Evolutionary conservation across 2,888 invertebrate species (phyloP).

Genomic region (Mantis religiosa): DNA sequence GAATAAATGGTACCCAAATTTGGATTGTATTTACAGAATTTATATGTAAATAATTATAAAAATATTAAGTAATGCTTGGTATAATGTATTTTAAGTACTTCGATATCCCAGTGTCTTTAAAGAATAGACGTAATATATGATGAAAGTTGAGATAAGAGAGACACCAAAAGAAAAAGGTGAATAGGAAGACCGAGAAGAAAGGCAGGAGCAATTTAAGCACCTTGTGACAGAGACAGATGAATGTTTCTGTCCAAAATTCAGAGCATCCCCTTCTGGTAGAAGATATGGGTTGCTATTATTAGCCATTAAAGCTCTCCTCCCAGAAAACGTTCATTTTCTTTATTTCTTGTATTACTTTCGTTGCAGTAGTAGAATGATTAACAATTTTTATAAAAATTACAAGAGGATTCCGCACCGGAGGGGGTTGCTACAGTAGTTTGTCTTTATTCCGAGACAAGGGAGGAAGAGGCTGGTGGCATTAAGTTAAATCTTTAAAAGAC

Average conservation of each 20-base stretch:
- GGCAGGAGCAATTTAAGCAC: background rate
- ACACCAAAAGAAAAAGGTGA: background rate
- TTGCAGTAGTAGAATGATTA: background rate
- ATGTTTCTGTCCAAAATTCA: background rate
- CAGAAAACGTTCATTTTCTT: background rate
- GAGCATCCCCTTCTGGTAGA: background rate
- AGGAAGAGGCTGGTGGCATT: conserved; percentile 15
- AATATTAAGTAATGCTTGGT: too few relatives aligned
- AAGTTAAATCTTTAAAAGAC: conserved; percentile 28
- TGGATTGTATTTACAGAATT: too few relatives aligned
- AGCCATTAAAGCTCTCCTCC: background rate
- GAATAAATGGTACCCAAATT: too few relatives aligned
- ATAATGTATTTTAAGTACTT: too few relatives aligned
- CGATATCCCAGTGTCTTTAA: too few relatives aligned
- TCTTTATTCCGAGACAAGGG: conserved; percentile 9
- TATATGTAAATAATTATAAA: too few relatives aligned
- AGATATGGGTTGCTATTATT: background rate
- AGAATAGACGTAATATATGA: too few relatives aligned
- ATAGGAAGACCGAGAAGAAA: background rate
- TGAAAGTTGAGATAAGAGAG: too few relatives aligned
- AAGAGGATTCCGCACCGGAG: background rate
- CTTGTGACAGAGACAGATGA: background rate
- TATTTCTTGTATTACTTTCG: background rate
- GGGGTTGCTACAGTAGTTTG: background rate
- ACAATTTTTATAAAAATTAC: background rate